Evolutionary conservation across 2,797 vertebrate species (phyloP).

Genomic region (Centroberyx gerrardi): DNA sequence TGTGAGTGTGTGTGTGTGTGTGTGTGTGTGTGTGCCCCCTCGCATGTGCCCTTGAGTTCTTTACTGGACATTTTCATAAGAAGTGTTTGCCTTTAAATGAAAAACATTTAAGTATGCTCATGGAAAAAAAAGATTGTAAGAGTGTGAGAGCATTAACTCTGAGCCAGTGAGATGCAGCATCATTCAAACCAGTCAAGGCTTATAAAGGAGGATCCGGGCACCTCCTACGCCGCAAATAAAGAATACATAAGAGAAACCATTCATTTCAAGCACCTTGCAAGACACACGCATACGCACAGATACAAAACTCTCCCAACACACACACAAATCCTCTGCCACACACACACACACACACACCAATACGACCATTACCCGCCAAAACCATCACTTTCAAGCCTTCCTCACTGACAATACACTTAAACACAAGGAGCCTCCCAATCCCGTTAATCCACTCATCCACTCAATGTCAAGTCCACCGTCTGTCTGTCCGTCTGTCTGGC

Average conservation of each 20-base stretch:
- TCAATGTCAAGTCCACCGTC: constrained; percentile 85
- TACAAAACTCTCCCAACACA: constrained; percentile 5
- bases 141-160: constrained; percentile 18
- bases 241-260: background rate
- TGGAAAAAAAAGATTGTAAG: background rate
- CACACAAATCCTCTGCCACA: background rate
- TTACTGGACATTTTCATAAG: constrained; percentile 21
- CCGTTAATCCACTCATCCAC: constrained; percentile 77
- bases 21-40: constrained; percentile 19
- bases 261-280: constrained; percentile 20
- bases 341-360: constrained; percentile 7
- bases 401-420: constrained; percentile 50
- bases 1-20: constrained; percentile 1
- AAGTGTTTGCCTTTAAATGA: constrained; percentile 21
- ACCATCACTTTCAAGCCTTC: constrained; percentile 48
- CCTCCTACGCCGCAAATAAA: constrained; percentile 1
- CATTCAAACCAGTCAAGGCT: constrained; percentile 7
- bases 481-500: constrained; percentile 78
- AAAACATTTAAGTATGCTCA: constrained; percentile 21
- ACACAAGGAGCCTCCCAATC: constrained; percentile 58
- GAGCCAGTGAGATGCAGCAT: background rate
- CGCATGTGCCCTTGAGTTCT: constrained; percentile 25
- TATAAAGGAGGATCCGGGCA: constrained; percentile 20
- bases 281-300: constrained; percentile 2
- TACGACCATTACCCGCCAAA: constrained; percentile 4